phyloP scores from a whole-genome alignment of 2,888 invertebrate species.

The Standfussiana lucernea region DNA sequence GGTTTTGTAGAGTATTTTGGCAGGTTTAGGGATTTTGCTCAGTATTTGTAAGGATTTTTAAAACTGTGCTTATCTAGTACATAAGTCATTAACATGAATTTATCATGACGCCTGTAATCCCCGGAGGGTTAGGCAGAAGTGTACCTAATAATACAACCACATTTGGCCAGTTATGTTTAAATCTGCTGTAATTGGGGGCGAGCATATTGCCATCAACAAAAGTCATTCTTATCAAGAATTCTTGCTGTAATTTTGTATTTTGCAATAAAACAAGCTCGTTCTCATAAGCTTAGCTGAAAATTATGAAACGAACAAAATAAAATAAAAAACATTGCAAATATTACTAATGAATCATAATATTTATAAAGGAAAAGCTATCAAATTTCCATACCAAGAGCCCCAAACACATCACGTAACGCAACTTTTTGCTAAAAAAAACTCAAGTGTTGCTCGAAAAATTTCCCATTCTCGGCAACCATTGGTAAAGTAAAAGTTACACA shows the following conservation, averaged over 20 bases:
- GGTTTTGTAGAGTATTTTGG: neutral
- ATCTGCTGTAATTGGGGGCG: no score
- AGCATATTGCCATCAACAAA: no score
- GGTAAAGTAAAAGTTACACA: constrained; percentile 66
- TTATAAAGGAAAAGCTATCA: neutral
- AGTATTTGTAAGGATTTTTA: neutral
- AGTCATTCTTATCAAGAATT: neutral
- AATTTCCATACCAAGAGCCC: neutral
- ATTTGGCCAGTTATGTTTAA: no score
- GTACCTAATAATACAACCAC: no score
- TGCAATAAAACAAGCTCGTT: neutral
- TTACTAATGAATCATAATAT: neutral
- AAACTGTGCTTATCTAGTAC: neutral
- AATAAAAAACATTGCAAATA: neutral
- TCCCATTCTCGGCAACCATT: constrained; percentile 55
- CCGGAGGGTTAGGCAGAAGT: no score
- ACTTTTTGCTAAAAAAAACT: constrained; percentile 41
- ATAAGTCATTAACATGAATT: no score
- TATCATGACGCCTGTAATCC: no score
- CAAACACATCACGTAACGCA: constrained; percentile 14
- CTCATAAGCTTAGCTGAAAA: neutral
- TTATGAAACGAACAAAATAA: no score
- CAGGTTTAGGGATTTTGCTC: neutral
- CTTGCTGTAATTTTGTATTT: neutral
- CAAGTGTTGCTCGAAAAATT: constrained; percentile 58